These are phyloP conservation scores for Lasius platythorax DNA, from an alignment of 2,888 invertebrate genomes.

Conservation along the genomic window DNA sequence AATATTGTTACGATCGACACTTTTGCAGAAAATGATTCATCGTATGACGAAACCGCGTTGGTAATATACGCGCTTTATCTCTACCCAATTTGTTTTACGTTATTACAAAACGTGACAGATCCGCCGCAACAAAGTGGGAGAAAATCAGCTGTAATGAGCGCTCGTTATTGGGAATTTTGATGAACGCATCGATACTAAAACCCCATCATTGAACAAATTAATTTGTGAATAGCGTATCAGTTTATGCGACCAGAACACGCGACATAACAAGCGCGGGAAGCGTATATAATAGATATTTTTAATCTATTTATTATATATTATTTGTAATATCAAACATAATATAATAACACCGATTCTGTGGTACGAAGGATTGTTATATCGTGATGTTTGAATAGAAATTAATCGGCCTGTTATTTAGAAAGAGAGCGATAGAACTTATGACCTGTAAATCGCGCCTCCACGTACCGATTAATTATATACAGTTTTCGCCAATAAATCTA, in stretches of 20 bases:
- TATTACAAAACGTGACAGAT: conserved; percentile 53
- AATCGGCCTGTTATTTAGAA: neutral
- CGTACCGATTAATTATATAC: neutral
- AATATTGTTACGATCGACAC: conserved; percentile 40
- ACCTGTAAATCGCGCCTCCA: neutral
- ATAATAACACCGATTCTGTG: neutral
- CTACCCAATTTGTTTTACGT: conserved; percentile 50
- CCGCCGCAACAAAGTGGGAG: conserved; percentile 55
- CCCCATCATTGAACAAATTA: conserved; percentile 46
- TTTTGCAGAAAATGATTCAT: conserved; percentile 40
- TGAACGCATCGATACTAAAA: conserved; percentile 54
- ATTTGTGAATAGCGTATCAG: conserved; percentile 35
- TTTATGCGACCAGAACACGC: conserved; percentile 10
- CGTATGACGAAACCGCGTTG: conserved; percentile 34
- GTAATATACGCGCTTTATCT: conserved; percentile 50
- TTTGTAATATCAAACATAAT: conserved; percentile 17
- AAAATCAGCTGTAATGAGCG: conserved; percentile 55
- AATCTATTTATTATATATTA: conserved; percentile 46
- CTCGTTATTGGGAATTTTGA: conserved; percentile 54
- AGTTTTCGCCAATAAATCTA: conserved; percentile 4
- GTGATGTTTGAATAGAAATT: conserved; percentile 12
- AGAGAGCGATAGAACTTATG: neutral
- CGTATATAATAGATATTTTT: conserved; percentile 32
- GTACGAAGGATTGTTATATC: neutral
- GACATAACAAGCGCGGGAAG: conserved; percentile 10